Conservation (phyloP, 2,797 vertebrate species). For the Poeciliopsis infans region DNA sequence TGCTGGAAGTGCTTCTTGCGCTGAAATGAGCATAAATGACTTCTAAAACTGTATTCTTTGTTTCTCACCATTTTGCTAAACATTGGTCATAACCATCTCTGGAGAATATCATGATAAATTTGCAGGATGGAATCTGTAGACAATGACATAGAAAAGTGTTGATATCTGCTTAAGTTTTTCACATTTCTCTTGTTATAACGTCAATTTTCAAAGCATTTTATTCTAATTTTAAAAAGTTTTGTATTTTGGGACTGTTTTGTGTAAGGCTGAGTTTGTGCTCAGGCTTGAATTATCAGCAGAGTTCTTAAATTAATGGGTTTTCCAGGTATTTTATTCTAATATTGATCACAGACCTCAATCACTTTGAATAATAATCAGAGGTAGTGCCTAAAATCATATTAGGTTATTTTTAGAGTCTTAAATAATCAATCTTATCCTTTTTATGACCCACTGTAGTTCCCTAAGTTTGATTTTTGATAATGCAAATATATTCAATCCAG, state of each 20-base stretch:
- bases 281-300: neutral
- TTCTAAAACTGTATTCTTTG: neutral
- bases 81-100: neutral
- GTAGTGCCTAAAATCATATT: neutral
- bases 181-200: neutral
- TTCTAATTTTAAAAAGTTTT: neutral
- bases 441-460: neutral
- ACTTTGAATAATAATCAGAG: neutral
- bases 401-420: neutral
- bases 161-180: neutral
- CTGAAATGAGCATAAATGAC: neutral
- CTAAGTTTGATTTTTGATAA: neutral
- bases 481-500: neutral
- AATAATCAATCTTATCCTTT: neutral
- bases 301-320: neutral
- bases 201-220: neutral
- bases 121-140: neutral
- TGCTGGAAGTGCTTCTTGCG: neutral
- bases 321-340: neutral
- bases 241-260: neutral
- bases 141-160: neutral
- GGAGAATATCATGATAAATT: neutral
- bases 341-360: neutral
- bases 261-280: too few species aligned
- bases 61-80: neutral